These are phyloP conservation scores for Neopelma chrysocephalum DNA, from an alignment of 2,797 vertebrate genomes.

Conservation along the genomic window DNA sequence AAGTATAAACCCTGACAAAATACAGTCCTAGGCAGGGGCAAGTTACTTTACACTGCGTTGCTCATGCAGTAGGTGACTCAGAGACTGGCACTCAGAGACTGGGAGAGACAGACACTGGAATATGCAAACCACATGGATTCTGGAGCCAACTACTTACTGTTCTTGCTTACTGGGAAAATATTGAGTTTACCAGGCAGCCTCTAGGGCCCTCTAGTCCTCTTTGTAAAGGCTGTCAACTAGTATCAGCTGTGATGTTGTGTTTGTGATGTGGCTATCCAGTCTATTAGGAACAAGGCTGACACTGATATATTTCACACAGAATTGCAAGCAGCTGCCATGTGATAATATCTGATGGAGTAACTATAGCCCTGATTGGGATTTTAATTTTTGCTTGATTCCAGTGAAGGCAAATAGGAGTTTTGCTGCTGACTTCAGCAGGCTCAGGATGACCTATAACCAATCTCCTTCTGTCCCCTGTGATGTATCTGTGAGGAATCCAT, in stretches of 20 bases:
- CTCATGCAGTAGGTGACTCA: neutral
- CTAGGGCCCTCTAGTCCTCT: neutral
- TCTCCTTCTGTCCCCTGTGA: constrained; percentile 3
- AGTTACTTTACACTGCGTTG: neutral
- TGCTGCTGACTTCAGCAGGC: constrained; percentile 39
- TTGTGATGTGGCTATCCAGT: neutral
- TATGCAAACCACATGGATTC: neutral
- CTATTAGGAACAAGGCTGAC: neutral
- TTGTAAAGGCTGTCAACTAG: neutral
- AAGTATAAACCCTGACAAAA: neutral
- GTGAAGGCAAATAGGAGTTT: constrained; percentile 13
- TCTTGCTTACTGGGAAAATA: neutral
- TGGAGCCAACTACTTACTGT: neutral
- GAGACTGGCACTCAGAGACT: neutral
- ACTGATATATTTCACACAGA: neutral
- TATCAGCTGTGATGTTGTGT: neutral
- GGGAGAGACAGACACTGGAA: neutral
- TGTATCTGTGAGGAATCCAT: constrained; percentile 10
- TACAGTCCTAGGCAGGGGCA: neutral
- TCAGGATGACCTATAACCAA: constrained; percentile 13
- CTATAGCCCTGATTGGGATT: constrained; percentile 18
- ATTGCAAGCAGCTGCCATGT: neutral
- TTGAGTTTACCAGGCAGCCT: neutral
- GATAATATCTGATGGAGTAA: neutral
- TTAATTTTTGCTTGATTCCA: constrained; percentile 42